Evolutionary conservation across 2,888 invertebrate genomes (phyloP).

Genomic region (Hartigia nigra): DNA sequence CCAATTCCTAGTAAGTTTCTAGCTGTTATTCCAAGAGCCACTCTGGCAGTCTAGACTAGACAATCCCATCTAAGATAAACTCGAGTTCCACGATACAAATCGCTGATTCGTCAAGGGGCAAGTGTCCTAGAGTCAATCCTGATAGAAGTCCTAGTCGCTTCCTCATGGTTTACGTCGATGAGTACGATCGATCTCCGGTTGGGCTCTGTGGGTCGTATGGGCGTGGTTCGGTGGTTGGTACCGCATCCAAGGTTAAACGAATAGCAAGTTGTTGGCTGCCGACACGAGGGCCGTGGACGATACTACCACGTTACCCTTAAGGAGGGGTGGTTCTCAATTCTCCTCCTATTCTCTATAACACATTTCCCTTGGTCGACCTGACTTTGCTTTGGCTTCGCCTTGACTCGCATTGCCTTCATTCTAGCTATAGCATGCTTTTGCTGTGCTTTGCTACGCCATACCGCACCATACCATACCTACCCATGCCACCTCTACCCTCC

Average conservation of each 20-base stretch:
- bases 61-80: not conserved
- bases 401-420: not conserved
- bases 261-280: not conserved
- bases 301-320: not conserved
- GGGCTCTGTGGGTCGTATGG: not conserved
- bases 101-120: not conserved
- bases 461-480: not conserved
- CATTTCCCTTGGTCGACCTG: not conserved
- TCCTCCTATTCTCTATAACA: not conserved
- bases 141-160: not conserved
- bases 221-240: constrained; percentile 9
- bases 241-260: constrained; percentile 8
- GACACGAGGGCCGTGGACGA: not conserved
- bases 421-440: not conserved
- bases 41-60: not conserved
- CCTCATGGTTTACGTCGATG: not conserved
- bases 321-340: not conserved
- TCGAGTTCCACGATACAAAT: not conserved
- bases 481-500: not conserved
- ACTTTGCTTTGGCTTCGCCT: constrained; percentile 5
- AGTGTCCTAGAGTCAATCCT: not conserved
- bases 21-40: not conserved
- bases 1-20: not conserved
- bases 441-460: not conserved
- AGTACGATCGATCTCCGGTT: not conserved